A percentile compares a stretch with the other conserved stretches of the same genome.
These are phyloP conservation scores for Rhagologus leucostigma DNA, from an alignment of 2,113 vertebrate species.

Conservation along the genomic window DNA sequence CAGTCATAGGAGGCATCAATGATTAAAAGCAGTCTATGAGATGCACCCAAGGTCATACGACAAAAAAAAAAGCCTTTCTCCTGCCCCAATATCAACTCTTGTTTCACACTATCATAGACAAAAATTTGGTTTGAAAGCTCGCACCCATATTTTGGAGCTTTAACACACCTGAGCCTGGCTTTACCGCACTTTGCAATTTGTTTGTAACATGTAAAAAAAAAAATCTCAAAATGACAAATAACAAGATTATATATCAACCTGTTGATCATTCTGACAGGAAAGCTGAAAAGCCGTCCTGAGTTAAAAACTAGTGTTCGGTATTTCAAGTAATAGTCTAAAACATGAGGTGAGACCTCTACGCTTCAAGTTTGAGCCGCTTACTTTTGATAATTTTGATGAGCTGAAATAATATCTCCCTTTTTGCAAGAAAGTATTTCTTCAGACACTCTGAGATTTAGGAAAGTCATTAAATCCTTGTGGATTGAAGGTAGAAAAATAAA, in stretches of 20 bases:
- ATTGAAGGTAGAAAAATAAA: slow-evolving; percentile 74
- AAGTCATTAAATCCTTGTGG: slow-evolving; percentile 72
- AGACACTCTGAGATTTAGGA: slow-evolving; percentile 43
- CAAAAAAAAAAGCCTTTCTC: neutral
- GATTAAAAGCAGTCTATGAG: neutral
- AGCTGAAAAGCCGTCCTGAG: neutral
- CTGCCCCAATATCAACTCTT: neutral
- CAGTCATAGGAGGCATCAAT: neutral
- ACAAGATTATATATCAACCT: slow-evolving; percentile 57
- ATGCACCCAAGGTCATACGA: neutral
- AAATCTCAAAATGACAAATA: neutral
- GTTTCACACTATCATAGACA: neutral
- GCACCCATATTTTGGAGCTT: neutral
- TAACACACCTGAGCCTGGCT: neutral
- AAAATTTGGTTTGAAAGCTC: neutral
- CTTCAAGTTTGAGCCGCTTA: slow-evolving; percentile 5
- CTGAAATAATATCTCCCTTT: slow-evolving; percentile 24
- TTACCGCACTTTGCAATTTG: neutral
- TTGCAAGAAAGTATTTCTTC: slow-evolving; percentile 36
- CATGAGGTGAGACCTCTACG: neutral
- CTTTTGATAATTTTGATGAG: slow-evolving; percentile 61
- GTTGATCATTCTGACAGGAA: slow-evolving; percentile 64
- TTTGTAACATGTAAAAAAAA: neutral
- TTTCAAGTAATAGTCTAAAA: slow-evolving; percentile 28
- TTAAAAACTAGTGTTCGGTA: neutral